These are phyloP conservation scores for Oncorhynchus mykiss DNA, from an alignment of 2,113 vertebrate genomes.

Conservation along the genomic window DNA sequence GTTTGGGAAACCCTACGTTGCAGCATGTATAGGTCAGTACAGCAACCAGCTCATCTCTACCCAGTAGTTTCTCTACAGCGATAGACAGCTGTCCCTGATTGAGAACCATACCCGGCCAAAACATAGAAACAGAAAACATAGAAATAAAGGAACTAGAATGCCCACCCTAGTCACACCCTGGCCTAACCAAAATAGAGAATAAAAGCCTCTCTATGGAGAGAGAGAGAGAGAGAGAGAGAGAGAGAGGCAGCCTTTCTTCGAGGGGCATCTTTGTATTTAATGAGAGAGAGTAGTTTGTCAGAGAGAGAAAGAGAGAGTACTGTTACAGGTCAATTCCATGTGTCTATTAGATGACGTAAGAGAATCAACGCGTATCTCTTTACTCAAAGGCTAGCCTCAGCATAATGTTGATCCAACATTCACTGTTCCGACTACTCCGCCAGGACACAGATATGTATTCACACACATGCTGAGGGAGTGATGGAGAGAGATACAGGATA, in stretches of 20 bases:
- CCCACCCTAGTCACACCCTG: too few species aligned
- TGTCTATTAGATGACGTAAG: constrained; percentile 22
- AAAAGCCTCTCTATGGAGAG: background rate
- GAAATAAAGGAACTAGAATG: too few species aligned
- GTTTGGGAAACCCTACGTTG: too few species aligned
- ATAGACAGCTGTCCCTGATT: too few species aligned
- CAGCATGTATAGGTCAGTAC: too few species aligned
- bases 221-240: constrained; percentile 1
- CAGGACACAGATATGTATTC: constrained; percentile 3
- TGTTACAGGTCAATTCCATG: constrained; percentile 26
- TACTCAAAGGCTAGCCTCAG: constrained; percentile 6
- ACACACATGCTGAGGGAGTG: background rate
- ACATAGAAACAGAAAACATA: too few species aligned
- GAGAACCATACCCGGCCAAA: too few species aligned
- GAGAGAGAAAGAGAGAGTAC: background rate
- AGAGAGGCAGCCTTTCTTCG: background rate
- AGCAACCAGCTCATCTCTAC: background rate
- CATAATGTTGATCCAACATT: constrained; percentile 10
- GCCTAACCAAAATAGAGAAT: too few species aligned
- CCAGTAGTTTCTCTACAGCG: too few species aligned
- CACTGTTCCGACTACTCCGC: background rate
- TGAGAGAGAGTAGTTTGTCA: background rate
- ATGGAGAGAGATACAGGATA: background rate
- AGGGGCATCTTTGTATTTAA: constrained; percentile 11
- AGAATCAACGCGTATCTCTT: constrained; percentile 10